Conservation (phyloP, 2,888 invertebrate genomes). For the Philereme vetulata region DNA sequence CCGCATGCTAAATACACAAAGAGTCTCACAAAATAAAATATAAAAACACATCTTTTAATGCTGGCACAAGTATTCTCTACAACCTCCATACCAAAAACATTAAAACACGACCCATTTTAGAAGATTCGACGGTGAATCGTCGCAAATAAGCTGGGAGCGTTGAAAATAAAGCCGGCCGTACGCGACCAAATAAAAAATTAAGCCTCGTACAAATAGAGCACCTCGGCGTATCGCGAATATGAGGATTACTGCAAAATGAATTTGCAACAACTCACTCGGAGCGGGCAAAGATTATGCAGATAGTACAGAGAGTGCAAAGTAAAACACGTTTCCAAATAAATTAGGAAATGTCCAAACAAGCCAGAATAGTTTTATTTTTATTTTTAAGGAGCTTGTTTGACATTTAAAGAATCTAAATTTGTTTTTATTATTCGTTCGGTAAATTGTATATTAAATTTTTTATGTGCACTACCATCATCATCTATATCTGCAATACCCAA, state of each 20-base stretch:
- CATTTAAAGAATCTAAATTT: no score
- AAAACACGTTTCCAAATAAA: no score
- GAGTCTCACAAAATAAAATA: no score
- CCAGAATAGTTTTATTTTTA: no score
- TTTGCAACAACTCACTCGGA: slow-evolving; percentile 36
- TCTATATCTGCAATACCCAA: no score
- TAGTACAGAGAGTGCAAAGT: slow-evolving; percentile 13
- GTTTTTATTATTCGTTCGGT: no score
- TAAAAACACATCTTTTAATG: no score
- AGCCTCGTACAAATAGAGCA: slow-evolving; percentile 19
- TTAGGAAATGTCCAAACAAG: no score
- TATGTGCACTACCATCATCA: no score
- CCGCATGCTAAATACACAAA: no score
- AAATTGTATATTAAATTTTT: no score
- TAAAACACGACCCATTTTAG: slow-evolving; percentile 12
- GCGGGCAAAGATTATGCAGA: slow-evolving; percentile 28
- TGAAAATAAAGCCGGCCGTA: slow-evolving; percentile 20
- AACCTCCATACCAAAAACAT: not conserved
- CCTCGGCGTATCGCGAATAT: slow-evolving; percentile 32
- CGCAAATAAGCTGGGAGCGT: slow-evolving; percentile 14
- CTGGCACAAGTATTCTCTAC: not conserved
- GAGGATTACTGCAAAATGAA: slow-evolving; percentile 39
- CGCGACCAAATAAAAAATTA: slow-evolving; percentile 19
- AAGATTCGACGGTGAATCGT: slow-evolving; percentile 2
- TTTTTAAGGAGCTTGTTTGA: no score